Base-by-base conservation (phyloP, 2,888 invertebrate genomes). In the Cantharis rufa region DNA sequence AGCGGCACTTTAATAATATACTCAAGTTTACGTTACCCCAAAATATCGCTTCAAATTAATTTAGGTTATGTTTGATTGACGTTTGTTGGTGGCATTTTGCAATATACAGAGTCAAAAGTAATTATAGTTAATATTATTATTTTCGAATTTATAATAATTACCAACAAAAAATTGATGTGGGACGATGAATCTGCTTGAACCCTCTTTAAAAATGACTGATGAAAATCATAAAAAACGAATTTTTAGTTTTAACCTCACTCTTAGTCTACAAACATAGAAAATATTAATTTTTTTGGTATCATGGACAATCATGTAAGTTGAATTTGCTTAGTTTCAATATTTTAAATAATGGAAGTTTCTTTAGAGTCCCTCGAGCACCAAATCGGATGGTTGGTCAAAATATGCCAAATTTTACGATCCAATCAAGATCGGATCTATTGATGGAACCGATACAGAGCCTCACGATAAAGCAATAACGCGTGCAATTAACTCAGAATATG, bases 351-450 rank as follows among this genome's bases (percentile, higher is more conserved):
- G 10, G 0, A 66, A 32, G 21, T 15, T 74, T 69, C 0, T 69
- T 10, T 15, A 28, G 69, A 74, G 15, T 2, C 69, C 18, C n/a
- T 32, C 13, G 21, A 70, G 24, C n/a, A 18, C 10, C 10, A 16
- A 16, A 18, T 48, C 62, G 61, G 81, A 87, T 80, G 85, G 86
- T 74, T 92, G 92, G 92, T 89, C 89, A 24, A 89, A 90, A 69
- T 90, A 89, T 82, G 90, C 91, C 5, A 91, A 90, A 83, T 86
- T 86, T 13, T 96, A 96, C 84, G 92, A 96, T 87, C 95, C 96
- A 0, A 89, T 96, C 72, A 93, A 93, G 89, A 93, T 94, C 76
- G 96, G 95, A 9, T 96, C 96, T 75, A 96, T 96, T 69, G 96
- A 97, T 89, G 94, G 96, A 83, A 96, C 95, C 0, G 96, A 96